phyloP scores from a whole-genome alignment of 2,113 vertebrate species.

The Perca flavescens region DNA sequence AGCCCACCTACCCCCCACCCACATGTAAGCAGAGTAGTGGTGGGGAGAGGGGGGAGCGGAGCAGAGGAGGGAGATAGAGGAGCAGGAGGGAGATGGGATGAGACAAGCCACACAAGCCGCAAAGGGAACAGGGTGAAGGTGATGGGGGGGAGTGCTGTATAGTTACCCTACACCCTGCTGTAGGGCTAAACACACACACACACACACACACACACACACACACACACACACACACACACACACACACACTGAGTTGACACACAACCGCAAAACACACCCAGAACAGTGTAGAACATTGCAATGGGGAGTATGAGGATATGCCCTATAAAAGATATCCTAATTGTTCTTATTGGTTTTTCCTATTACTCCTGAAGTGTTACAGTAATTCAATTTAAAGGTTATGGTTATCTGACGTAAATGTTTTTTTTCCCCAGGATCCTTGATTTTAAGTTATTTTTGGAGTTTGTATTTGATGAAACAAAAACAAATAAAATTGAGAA shows the following conservation, averaged over 20 bases:
- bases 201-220: constrained; percentile 28
- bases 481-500: constrained; percentile 52
- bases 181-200: constrained; percentile 68
- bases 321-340: constrained; percentile 10
- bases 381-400: constrained; percentile 16
- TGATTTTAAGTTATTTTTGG: constrained; percentile 9
- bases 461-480: constrained; percentile 25
- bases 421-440: neutral
- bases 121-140: constrained; percentile 71
- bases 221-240: constrained; percentile 20
- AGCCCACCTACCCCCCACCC: constrained; percentile 1
- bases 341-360: constrained; percentile 23
- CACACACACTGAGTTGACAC: constrained; percentile 48
- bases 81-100: constrained; percentile 76
- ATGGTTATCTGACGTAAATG: neutral
- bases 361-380: constrained; percentile 7
- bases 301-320: constrained; percentile 28
- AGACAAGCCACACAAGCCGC: constrained; percentile 81
- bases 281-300: constrained; percentile 56
- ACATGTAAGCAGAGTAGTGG: constrained; percentile 37
- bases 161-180: constrained; percentile 80
- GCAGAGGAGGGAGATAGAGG: constrained; percentile 61
- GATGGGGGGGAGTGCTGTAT: constrained; percentile 48
- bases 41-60: constrained; percentile 18
- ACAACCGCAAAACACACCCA: constrained; percentile 60